phyloP scores from a whole-genome alignment of 2,113 vertebrate genomes.

The Anguilla japonica region DNA sequence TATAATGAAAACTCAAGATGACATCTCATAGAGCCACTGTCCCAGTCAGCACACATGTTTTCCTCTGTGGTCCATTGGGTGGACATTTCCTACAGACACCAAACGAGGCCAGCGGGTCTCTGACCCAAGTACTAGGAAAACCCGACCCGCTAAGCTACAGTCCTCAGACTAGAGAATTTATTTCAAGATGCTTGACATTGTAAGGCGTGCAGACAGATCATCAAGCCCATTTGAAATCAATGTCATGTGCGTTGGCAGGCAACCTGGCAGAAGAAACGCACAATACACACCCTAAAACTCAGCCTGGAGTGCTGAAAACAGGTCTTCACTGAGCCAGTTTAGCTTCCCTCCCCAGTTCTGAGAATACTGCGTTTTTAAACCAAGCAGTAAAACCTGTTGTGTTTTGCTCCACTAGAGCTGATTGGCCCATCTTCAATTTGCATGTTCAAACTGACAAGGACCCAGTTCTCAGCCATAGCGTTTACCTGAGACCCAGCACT shows the following conservation, averaged over 20 bases:
- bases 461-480: not conserved
- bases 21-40: not conserved
- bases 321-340: not conserved
- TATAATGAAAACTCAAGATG: not conserved
- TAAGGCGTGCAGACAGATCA: too few species aligned
- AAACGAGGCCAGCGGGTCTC: not conserved
- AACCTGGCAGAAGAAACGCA: too few species aligned
- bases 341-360: not conserved
- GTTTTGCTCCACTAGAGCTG: not conserved
- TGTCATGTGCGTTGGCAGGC: too few species aligned
- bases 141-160: too few species aligned
- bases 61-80: not conserved
- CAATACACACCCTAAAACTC: not conserved
- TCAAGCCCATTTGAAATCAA: too few species aligned
- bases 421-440: not conserved
- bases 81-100: not conserved
- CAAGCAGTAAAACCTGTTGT: not conserved
- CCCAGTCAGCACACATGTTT: too few species aligned
- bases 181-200: too few species aligned
- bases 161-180: too few species aligned
- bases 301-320: not conserved
- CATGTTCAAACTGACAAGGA: not conserved
- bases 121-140: too few species aligned
- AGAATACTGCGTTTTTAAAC: not conserved
- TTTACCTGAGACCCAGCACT: not conserved